Evolutionary conservation across 2,888 invertebrate genomes (phyloP).

Genomic region (Margaritifera margaritifera): DNA sequence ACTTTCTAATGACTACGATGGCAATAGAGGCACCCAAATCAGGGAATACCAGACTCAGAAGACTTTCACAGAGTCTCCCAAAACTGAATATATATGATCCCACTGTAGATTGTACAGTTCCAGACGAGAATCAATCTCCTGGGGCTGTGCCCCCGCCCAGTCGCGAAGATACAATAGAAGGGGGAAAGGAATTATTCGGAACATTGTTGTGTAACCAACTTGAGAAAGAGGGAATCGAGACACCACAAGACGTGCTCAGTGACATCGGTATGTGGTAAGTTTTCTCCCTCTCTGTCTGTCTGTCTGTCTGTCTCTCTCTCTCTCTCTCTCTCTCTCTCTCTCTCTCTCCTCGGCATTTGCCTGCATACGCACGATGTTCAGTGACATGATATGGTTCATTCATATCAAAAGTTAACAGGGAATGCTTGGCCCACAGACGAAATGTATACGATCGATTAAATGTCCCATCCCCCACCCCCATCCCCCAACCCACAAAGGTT

Average conservation of each 20-base stretch:
- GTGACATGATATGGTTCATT: too few relatives aligned
- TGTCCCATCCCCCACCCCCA: too few relatives aligned
- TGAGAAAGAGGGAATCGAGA: constrained; percentile 18
- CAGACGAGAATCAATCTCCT: constrained; percentile 14
- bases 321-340: too few relatives aligned
- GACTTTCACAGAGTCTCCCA: constrained; percentile 19
- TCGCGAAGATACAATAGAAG: constrained; percentile 34
- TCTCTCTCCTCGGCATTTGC: too few relatives aligned
- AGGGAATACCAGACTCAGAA: constrained; percentile 12
- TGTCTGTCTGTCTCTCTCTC: too few relatives aligned
- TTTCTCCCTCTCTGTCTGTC: too few relatives aligned
- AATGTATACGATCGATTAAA: too few relatives aligned
- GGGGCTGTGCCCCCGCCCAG: constrained; percentile 4
- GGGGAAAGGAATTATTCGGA: constrained; percentile 39
- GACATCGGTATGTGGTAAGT: constrained; percentile 24
- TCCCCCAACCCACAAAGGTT: too few relatives aligned
- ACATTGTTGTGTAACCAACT: constrained; percentile 35
- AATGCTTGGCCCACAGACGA: too few relatives aligned
- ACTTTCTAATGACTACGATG: background rate
- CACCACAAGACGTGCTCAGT: constrained; percentile 18
- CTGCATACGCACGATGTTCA: too few relatives aligned
- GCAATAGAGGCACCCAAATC: background rate
- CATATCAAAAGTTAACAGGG: too few relatives aligned
- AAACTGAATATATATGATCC: constrained; percentile 6
- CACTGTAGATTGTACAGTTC: constrained; percentile 8